Conservation (phyloP, 1,140 invertebrate genomes). For the Drosophila miranda region DNA sequence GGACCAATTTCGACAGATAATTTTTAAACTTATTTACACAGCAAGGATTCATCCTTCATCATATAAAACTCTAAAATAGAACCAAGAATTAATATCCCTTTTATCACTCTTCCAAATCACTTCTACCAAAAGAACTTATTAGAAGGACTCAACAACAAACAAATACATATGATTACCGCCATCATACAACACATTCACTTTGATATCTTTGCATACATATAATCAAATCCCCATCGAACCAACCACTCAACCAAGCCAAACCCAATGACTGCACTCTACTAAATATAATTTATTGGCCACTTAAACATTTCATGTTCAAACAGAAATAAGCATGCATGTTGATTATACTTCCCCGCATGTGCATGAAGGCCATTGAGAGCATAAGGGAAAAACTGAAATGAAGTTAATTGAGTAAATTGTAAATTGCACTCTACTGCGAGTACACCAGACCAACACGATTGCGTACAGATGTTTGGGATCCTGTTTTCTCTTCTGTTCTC, state of each 20-base stretch:
- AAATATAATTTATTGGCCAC: constrained; percentile 57
- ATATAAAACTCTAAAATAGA: no score
- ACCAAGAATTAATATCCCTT: no score
- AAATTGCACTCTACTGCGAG: constrained; percentile 36
- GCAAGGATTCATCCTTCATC: no score
- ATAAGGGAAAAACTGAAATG: constrained; percentile 43
- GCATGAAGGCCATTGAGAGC: constrained; percentile 28
- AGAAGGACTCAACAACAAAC: neutral
- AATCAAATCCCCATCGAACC: neutral
- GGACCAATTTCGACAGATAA: no score
- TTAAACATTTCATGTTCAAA: constrained; percentile 55
- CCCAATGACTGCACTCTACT: constrained; percentile 32
- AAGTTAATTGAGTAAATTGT: constrained; percentile 49
- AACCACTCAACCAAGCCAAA: constrained; percentile 5
- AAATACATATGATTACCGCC: no score
- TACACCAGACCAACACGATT: constrained; percentile 3
- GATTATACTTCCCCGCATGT: constrained; percentile 36
- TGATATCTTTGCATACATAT: neutral
- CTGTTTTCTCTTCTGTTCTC: constrained; percentile 3
- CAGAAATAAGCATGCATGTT: constrained; percentile 60
- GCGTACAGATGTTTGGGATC: neutral
- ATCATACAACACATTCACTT: constrained; percentile 1
- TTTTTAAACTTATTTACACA: no score
- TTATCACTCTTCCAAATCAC: no score
- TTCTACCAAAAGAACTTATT: no score